These are phyloP conservation scores for Andrena hattorfiana DNA, from an alignment of 2,888 invertebrate genomes.

Conservation along the genomic window DNA sequence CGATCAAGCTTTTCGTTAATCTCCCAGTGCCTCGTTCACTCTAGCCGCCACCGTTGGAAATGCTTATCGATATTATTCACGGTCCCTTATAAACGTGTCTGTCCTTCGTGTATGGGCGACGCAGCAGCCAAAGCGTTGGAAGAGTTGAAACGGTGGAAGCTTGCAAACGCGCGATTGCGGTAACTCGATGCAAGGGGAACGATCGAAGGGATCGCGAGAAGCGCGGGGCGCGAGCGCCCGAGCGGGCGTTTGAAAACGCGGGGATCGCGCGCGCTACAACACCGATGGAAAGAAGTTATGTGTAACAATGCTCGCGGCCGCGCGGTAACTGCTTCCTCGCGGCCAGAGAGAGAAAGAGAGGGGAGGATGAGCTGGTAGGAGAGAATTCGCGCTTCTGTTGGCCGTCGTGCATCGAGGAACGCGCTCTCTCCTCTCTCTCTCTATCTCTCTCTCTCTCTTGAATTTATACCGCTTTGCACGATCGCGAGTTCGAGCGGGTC, in stretches of 20 bases:
- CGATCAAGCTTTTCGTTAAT: too few species aligned
- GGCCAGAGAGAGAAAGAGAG: constrained; percentile 23
- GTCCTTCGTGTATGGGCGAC: too few species aligned
- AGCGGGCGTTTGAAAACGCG: constrained; percentile 64
- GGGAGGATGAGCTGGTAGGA: constrained; percentile 20
- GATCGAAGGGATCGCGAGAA: constrained; percentile 47
- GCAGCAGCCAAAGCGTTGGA: too few species aligned
- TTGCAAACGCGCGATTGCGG: constrained; percentile 20
- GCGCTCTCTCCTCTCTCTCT: constrained; percentile 39
- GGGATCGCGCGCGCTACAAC: constrained; percentile 61
- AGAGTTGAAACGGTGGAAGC: background rate
- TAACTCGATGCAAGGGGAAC: constrained; percentile 21
- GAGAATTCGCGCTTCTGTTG: constrained; percentile 46
- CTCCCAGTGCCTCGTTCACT: too few species aligned
- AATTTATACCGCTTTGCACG: constrained; percentile 43
- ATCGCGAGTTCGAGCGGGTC: constrained; percentile 51
- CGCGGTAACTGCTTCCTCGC: constrained; percentile 71
- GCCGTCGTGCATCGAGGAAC: constrained; percentile 36
- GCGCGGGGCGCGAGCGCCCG: constrained; percentile 67
- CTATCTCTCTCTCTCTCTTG: constrained; percentile 42
- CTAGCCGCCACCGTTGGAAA: too few species aligned
- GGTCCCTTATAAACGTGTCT: too few species aligned
- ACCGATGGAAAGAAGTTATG: constrained; percentile 70
- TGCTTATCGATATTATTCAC: too few species aligned
- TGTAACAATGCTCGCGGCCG: constrained; percentile 71